Evolutionary conservation across 2,888 invertebrate species (phyloP).

Genomic region (Pollenia griseotomentosa): DNA sequence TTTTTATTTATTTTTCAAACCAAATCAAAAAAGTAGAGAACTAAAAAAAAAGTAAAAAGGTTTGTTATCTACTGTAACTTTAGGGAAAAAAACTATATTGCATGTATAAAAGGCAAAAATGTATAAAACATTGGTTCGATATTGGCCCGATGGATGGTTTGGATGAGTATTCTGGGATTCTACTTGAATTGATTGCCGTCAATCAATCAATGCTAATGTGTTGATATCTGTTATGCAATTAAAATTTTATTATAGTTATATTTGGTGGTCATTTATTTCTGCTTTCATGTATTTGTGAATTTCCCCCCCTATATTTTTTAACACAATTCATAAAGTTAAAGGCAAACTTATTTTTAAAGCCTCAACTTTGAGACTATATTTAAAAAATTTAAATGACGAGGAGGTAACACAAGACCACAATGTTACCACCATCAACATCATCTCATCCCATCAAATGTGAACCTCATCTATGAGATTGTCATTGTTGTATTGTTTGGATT

Average conservation of each 20-base stretch:
- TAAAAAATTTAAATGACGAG: slow-evolving; percentile 9
- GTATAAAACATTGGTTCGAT: not conserved
- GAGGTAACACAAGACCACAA: slow-evolving; percentile 16
- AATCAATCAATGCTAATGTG: slow-evolving; percentile 77
- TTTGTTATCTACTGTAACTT: slow-evolving; percentile 40
- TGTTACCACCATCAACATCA: slow-evolving; percentile 44
- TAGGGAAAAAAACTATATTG: slow-evolving; percentile 20
- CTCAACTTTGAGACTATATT: slow-evolving; percentile 16
- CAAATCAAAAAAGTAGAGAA: slow-evolving; percentile 26
- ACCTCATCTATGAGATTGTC: slow-evolving; percentile 40
- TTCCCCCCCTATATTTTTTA: not conserved
- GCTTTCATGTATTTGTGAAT: slow-evolving; percentile 56
- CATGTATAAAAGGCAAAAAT: slow-evolving; percentile 9
- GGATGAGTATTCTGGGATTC: slow-evolving; percentile 57
- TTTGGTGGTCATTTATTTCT: slow-evolving; percentile 73
- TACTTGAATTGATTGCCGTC: slow-evolving; percentile 75
- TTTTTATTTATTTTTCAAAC: slow-evolving; percentile 36
- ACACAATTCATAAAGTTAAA: slow-evolving; percentile 24
- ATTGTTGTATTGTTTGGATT: slow-evolving; percentile 22
- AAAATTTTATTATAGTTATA: slow-evolving; percentile 72
- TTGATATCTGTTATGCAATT: slow-evolving; percentile 75
- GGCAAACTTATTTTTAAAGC: not conserved
- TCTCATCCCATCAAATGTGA: slow-evolving; percentile 11
- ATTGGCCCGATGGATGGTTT: slow-evolving; percentile 1
- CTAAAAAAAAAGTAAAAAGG: slow-evolving; percentile 15